Conservation (phyloP, 2,797 vertebrate genomes). For the Geotria australis region DNA sequence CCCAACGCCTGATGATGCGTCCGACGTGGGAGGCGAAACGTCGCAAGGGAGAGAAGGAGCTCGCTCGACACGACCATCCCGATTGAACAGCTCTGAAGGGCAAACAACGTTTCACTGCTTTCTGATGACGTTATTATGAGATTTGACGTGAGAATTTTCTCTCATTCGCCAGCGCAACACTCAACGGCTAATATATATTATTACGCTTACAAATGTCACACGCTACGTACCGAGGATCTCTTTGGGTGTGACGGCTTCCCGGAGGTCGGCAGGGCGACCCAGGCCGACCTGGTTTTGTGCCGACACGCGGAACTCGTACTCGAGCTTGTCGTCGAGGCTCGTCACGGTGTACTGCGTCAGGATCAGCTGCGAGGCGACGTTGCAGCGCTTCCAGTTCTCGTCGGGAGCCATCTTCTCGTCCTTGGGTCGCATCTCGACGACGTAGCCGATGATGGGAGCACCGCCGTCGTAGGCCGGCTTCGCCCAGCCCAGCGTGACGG, state of each 20-base stretch:
- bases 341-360: slow-evolving; percentile 58
- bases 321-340: slow-evolving; percentile 43
- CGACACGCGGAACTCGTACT: slow-evolving; percentile 79
- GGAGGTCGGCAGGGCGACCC: slow-evolving; percentile 56
- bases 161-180: neutral
- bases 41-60: too few relatives aligned
- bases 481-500: slow-evolving; percentile 51
- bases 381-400: slow-evolving; percentile 74
- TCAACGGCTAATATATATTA: slow-evolving; percentile 3
- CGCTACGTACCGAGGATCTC: slow-evolving; percentile 88
- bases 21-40: too few relatives aligned
- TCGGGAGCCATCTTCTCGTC: slow-evolving; percentile 36
- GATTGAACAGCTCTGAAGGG: too few relatives aligned
- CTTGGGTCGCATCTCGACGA: slow-evolving; percentile 57
- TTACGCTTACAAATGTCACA: neutral
- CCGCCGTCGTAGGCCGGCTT: slow-evolving; percentile 78
- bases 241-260: slow-evolving; percentile 45
- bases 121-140: too few relatives aligned
- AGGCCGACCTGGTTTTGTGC: slow-evolving; percentile 93
- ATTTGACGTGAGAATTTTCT: neutral
- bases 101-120: too few relatives aligned
- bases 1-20: too few relatives aligned
- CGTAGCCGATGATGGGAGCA: slow-evolving; percentile 68
- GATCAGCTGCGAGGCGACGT: slow-evolving; percentile 60
- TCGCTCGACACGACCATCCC: too few relatives aligned